Conservation (phyloP, 2,113 vertebrate species). For the Panurus biarmicus region DNA sequence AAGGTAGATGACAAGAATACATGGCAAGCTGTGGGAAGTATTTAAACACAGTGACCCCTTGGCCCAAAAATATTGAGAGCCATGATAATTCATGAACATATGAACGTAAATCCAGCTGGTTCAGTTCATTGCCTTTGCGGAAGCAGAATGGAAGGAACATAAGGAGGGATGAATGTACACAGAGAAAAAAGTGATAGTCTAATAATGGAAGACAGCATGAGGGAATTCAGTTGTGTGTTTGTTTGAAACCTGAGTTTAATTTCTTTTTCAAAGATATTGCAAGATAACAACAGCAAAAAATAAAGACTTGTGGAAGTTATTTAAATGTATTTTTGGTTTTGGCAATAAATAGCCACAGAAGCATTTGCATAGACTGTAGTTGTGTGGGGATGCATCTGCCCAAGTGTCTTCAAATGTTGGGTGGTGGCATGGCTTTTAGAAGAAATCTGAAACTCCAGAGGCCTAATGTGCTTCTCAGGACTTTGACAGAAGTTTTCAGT, state of each 20-base stretch:
- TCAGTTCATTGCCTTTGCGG: neutral
- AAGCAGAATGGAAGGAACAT: neutral
- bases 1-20: neutral
- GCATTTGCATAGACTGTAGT: neutral
- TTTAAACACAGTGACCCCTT: neutral
- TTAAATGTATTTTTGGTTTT: neutral
- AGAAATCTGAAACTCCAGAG: neutral
- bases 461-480: neutral
- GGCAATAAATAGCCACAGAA: neutral
- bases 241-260: neutral
- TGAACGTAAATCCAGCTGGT: neutral
- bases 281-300: neutral
- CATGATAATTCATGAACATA: neutral
- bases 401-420: neutral
- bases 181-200: neutral
- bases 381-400: neutral
- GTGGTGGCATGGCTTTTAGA: neutral
- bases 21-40: neutral
- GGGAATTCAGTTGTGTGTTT: neutral
- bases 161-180: neutral
- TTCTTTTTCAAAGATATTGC: neutral
- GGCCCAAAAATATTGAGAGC: neutral
- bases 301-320: neutral
- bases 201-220: neutral
- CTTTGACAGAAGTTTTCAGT: neutral